phyloP scores from a whole-genome alignment of 2,888 invertebrate genomes.

The Pyrocoelia pectoralis region DNA sequence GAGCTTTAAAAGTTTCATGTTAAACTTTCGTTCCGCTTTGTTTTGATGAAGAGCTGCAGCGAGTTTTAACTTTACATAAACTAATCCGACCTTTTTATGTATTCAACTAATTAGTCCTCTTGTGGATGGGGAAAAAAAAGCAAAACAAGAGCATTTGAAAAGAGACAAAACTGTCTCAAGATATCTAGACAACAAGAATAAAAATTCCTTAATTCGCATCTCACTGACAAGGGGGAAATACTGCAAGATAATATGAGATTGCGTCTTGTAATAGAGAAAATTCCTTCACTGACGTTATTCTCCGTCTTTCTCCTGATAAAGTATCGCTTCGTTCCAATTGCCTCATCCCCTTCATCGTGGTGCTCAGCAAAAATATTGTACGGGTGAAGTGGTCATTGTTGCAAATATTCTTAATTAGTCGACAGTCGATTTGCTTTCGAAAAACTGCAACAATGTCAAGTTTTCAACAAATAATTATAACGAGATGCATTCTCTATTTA shows the following conservation, averaged over 20 bases:
- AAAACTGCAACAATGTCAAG: constrained; percentile 26
- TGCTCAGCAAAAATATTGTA: constrained; percentile 17
- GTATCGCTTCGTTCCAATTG: constrained; percentile 4
- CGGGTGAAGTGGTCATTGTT: constrained; percentile 28
- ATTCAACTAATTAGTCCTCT: not conserved
- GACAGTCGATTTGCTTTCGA: constrained; percentile 32
- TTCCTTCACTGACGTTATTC: constrained; percentile 1
- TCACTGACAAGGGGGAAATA: constrained; percentile 12
- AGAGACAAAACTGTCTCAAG: not conserved
- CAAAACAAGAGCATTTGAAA: not conserved
- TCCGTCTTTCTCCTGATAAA: not conserved
- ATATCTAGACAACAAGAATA: not conserved
- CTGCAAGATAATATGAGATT: constrained; percentile 23
- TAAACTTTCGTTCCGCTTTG: constrained; percentile 16
- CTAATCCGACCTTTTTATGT: not conserved
- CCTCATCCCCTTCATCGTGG: constrained; percentile 7
- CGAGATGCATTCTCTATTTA: constrained; percentile 24
- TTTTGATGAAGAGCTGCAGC: not conserved
- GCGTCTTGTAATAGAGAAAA: constrained; percentile 12
- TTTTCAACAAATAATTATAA: constrained; percentile 18
- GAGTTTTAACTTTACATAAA: not conserved
- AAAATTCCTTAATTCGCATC: constrained; percentile 20
- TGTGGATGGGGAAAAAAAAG: no score
- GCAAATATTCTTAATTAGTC: constrained; percentile 21
- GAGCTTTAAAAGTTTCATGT: constrained; percentile 17